Percentiles rank a stretch among this genome's conserved stretches.
These are phyloP conservation scores for Drosophila helvetica DNA, from an alignment of 2,888 invertebrate species.

Conservation along the genomic window DNA sequence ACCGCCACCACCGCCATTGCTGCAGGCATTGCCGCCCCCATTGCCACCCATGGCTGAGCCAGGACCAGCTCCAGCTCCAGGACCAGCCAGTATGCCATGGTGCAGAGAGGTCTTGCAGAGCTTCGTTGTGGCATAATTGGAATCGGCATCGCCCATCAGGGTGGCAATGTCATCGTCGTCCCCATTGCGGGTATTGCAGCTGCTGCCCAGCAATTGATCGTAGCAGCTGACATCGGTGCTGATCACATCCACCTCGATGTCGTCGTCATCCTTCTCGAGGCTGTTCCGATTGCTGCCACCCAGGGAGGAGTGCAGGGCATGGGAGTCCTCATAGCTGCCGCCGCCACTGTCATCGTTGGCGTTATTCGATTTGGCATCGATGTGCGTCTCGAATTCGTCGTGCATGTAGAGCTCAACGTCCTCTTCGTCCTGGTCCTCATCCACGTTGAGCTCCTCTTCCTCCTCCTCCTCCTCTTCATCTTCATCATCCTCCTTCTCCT, in stretches of 20 bases:
- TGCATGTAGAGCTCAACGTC: slow-evolving; percentile 77
- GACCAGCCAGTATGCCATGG: slow-evolving; percentile 7
- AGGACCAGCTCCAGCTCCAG: slow-evolving; percentile 8
- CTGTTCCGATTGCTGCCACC: slow-evolving; percentile 83
- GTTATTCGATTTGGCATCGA: slow-evolving; percentile 82
- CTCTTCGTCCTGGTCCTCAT: slow-evolving; percentile 72
- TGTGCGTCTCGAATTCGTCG: slow-evolving; percentile 82
- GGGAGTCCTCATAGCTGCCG: slow-evolving; percentile 83
- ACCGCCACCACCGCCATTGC: slow-evolving; percentile 21
- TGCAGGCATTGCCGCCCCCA: slow-evolving; percentile 5
- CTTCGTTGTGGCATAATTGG: slow-evolving; percentile 56
- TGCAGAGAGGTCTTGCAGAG: slow-evolving; percentile 49
- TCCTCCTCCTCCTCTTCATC: slow-evolving; percentile 74
- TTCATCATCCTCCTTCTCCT: slow-evolving; percentile 64
- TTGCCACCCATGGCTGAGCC: slow-evolving; percentile 37
- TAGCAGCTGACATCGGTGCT: slow-evolving; percentile 84
- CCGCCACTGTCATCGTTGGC: slow-evolving; percentile 83
- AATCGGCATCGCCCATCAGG: slow-evolving; percentile 78
- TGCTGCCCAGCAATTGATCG: slow-evolving; percentile 82
- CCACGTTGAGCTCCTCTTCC: slow-evolving; percentile 70
- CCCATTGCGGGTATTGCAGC: slow-evolving; percentile 81
- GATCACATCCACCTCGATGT: slow-evolving; percentile 83
- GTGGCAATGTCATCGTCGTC: slow-evolving; percentile 81
- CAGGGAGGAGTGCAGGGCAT: slow-evolving; percentile 82
- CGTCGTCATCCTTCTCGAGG: slow-evolving; percentile 83